phyloP scores from a whole-genome alignment of 2,113 vertebrate genomes.

The Rhabdornis inornatus region DNA sequence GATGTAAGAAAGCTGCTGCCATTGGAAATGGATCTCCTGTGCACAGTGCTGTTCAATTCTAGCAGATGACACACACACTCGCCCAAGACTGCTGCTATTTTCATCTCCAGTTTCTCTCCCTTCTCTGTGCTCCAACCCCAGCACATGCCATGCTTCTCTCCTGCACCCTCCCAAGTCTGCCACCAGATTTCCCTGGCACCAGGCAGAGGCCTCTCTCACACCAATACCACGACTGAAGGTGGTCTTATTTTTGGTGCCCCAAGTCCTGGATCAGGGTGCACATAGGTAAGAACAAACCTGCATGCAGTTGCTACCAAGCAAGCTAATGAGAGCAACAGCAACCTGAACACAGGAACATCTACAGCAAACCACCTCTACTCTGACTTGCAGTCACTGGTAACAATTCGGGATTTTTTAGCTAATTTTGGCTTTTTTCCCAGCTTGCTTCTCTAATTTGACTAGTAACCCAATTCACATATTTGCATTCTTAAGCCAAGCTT shows the following conservation, averaged over 20 bases:
- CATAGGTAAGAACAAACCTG: not conserved
- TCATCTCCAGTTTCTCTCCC: not conserved
- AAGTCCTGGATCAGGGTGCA: not conserved
- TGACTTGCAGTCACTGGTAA: not conserved
- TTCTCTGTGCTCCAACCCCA: not conserved
- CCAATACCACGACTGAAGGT: rapidly evolving
- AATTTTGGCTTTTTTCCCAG: not conserved
- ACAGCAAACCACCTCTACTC: not conserved
- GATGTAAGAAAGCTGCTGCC: not conserved
- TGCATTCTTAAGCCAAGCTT: not conserved
- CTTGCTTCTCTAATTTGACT: not conserved
- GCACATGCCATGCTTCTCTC: not conserved
- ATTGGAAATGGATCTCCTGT: not conserved
- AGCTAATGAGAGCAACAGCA: not conserved
- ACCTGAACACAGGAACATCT: not conserved
- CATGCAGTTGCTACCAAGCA: not conserved
- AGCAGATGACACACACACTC: not conserved
- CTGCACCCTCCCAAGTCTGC: not conserved
- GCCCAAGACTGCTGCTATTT: not conserved
- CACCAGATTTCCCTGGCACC: not conserved
- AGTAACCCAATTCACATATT: not conserved
- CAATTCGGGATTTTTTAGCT: not conserved
- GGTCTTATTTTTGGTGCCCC: not conserved
- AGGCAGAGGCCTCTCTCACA: not conserved
- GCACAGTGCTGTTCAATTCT: not conserved